A percentile compares a stretch with the other conserved stretches of the same genome.
phyloP scores from a whole-genome alignment of 2,113 vertebrate species.

The Phyllostomus discolor region DNA sequence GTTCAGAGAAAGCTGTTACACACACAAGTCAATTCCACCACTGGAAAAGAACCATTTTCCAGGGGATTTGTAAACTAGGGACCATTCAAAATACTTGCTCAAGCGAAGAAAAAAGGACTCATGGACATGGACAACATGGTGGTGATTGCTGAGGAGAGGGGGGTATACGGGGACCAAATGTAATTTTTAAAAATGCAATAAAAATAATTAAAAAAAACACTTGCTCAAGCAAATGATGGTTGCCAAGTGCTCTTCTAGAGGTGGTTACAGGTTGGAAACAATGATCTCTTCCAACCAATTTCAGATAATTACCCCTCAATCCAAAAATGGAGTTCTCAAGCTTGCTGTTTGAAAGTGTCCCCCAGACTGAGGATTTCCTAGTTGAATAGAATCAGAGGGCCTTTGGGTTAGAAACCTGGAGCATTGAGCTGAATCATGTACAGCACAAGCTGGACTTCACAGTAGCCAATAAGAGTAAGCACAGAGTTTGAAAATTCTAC shows the following conservation, averaged over 20 bases:
- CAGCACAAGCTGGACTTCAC: not conserved
- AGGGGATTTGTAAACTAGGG: not conserved
- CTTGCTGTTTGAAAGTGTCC: not conserved
- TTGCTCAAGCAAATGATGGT: not conserved
- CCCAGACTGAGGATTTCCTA: not conserved
- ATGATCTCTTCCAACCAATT: not conserved
- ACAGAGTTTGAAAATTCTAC: not conserved
- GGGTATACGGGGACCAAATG: too few relatives aligned
- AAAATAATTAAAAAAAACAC: not conserved
- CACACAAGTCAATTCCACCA: not conserved
- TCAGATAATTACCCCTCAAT: not conserved
- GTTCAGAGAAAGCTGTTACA: not conserved
- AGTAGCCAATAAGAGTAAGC: not conserved
- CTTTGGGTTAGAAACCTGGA: not conserved
- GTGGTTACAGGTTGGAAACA: constrained; percentile 6
- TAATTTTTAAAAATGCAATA: too few relatives aligned
- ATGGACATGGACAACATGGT: too few relatives aligned
- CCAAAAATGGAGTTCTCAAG: not conserved
- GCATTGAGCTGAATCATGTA: not conserved
- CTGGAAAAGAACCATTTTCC: not conserved
- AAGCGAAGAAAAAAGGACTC: not conserved
- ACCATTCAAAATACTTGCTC: not conserved
- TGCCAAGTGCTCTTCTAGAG: not conserved
- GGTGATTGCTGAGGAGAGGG: too few relatives aligned
- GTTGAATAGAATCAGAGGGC: not conserved